A percentile compares a stretch with the other conserved stretches of the same genome.
Conservation (phyloP, 1,140 invertebrate species). For the Caenorhabditis tropicalis region DNA sequence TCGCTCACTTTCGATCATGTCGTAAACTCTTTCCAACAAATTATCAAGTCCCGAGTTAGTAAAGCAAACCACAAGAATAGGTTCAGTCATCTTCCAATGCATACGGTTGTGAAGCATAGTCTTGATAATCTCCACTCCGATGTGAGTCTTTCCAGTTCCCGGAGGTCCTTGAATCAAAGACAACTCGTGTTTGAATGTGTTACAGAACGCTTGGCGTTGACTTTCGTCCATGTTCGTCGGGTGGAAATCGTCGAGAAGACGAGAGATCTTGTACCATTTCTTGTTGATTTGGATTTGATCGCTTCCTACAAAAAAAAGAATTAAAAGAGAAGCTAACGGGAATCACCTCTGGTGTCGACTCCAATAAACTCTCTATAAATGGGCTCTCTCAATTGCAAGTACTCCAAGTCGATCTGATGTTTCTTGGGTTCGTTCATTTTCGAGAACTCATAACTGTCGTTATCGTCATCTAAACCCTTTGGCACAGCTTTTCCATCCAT, state of each 20-base stretch:
- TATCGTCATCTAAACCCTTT: not conserved
- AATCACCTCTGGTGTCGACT: conserved; percentile 80
- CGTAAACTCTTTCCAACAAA: conserved; percentile 81
- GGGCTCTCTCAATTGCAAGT: conserved; percentile 72
- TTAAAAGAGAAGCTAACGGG: conserved; percentile 77
- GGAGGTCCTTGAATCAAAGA: conserved; percentile 81
- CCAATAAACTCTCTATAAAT: conserved; percentile 80
- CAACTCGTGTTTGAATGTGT: conserved; percentile 74
- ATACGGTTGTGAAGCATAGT: conserved; percentile 57
- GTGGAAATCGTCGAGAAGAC: conserved; percentile 72
- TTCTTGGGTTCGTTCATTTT: not conserved
- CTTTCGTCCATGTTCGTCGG: conserved; percentile 71
- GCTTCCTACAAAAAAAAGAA: not conserved
- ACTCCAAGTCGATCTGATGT: not conserved
- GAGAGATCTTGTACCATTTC: conserved; percentile 65
- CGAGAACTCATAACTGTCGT: not conserved
- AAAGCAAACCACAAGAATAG: conserved; percentile 83
- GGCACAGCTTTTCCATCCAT: not conserved
- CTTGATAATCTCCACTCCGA: conserved; percentile 76
- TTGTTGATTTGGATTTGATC: not conserved
- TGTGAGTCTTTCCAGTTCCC: conserved; percentile 82
- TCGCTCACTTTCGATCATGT: conserved; percentile 45
- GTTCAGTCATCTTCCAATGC: conserved; percentile 72
- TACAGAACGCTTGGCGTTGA: conserved; percentile 74
- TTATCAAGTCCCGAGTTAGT: conserved; percentile 89